Percentiles rank a stretch among this genome's conserved stretches.
Conservation (phyloP, 2,797 vertebrate genomes). For the Enteromius thamalakanensis region DNA sequence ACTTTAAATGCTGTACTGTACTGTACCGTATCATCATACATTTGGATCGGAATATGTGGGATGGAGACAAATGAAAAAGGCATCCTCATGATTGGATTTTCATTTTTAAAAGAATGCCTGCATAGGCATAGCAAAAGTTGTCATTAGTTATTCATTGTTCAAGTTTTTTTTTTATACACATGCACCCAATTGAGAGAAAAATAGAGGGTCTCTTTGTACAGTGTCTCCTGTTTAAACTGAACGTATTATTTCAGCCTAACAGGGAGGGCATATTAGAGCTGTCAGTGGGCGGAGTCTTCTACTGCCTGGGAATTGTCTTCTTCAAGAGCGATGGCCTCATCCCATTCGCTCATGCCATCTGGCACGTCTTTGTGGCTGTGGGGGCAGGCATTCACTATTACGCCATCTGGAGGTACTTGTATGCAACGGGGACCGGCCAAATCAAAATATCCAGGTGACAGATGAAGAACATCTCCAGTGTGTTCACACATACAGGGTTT, state of each 20-base stretch:
- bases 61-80: background rate
- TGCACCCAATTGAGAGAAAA: background rate
- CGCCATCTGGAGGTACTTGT: conserved; percentile 93
- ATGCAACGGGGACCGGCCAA: conserved; percentile 70
- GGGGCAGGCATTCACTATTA: conserved; percentile 91
- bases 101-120: background rate
- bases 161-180: background rate
- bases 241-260: conserved; percentile 79
- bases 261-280: conserved; percentile 87
- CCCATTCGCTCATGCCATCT: conserved; percentile 95
- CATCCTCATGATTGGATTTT: background rate
- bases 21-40: background rate
- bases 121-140: background rate
- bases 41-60: background rate
- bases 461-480: background rate
- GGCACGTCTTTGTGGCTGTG: conserved; percentile 91
- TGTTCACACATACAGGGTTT: conserved; percentile 13
- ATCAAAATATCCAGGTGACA: conserved; percentile 79
- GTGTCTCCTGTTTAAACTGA: conserved; percentile 5
- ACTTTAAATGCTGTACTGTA: too few relatives aligned
- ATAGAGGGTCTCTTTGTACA: background rate
- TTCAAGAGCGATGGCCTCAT: conserved; percentile 93
- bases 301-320: conserved; percentile 89
- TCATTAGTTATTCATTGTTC: background rate
- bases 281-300: conserved; percentile 85